phyloP scores from a whole-genome alignment of 2,888 invertebrate species.

The Lasioglossum oenotherae region DNA sequence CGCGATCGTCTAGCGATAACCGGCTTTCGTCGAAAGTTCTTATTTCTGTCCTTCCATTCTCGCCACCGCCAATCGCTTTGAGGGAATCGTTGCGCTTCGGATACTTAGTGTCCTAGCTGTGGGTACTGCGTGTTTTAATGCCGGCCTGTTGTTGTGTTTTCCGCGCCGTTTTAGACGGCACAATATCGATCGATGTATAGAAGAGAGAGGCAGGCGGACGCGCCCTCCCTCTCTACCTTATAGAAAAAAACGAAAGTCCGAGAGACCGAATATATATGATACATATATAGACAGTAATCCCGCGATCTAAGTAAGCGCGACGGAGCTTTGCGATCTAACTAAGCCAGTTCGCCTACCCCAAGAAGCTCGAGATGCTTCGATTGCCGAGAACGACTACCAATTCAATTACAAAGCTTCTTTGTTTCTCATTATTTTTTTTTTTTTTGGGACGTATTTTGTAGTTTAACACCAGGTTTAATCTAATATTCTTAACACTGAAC shows the following conservation, averaged over 20 bases:
- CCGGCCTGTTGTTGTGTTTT: constrained; percentile 34
- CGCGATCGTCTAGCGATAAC: constrained; percentile 22
- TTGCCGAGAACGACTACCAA: too few species aligned
- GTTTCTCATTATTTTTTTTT: too few species aligned
- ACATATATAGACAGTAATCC: neutral
- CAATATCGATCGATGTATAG: constrained; percentile 53
- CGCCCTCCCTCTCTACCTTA: constrained; percentile 13
- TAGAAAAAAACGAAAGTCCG: constrained; percentile 53
- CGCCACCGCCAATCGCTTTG: constrained; percentile 67
- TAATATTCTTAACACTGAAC: too few species aligned
- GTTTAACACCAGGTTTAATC: too few species aligned
- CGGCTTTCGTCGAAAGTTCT: constrained; percentile 60
- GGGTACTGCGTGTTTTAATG: constrained; percentile 59
- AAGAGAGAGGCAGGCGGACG: constrained; percentile 13
- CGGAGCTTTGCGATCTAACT: too few species aligned
- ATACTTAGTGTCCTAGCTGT: constrained; percentile 61
- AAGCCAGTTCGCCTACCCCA: too few species aligned
- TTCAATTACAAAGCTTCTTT: too few species aligned
- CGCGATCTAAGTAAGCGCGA: too few species aligned
- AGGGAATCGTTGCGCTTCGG: constrained; percentile 65
- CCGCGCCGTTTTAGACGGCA: constrained; percentile 38
- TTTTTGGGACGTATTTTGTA: too few species aligned
- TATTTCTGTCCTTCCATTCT: constrained; percentile 59
- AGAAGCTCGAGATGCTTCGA: too few species aligned
- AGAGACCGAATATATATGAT: constrained; percentile 21